Evolutionary conservation across 1,140 invertebrate species (phyloP).

Genomic region (Hesperophylax magnus): DNA sequence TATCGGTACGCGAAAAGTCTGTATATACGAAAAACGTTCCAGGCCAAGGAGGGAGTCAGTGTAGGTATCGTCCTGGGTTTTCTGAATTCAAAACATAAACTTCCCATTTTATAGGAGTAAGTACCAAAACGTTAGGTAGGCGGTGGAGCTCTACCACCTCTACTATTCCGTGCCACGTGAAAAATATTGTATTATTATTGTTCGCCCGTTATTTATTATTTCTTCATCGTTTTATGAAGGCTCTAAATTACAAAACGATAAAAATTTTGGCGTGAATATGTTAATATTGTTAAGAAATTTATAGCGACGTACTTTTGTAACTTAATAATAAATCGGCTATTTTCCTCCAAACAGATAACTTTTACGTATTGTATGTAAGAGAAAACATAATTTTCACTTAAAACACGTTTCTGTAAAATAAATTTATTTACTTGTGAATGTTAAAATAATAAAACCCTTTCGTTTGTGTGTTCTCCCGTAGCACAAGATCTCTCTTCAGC

Average conservation of each 20-base stretch:
- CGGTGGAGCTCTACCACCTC: constrained; percentile 24
- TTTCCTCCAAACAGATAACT: too few relatives aligned
- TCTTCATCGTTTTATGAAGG: background rate
- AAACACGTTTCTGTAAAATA: too few relatives aligned
- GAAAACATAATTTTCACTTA: too few relatives aligned
- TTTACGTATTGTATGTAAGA: too few relatives aligned
- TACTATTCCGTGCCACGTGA: constrained; percentile 1
- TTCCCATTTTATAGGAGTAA: constrained; percentile 57
- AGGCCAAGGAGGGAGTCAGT: constrained; percentile 18
- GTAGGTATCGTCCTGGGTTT: constrained; percentile 46
- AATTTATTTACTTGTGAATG: too few relatives aligned
- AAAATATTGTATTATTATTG: background rate
- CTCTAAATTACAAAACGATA: too few relatives aligned
- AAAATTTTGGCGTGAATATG: too few relatives aligned
- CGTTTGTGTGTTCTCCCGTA: background rate
- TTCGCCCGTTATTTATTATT: background rate
- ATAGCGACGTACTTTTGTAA: too few relatives aligned
- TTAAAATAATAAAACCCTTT: too few relatives aligned
- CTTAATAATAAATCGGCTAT: too few relatives aligned
- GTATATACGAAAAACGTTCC: constrained; percentile 30
- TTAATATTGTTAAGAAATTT: too few relatives aligned
- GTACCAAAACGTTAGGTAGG: constrained; percentile 46
- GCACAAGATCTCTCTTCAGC: background rate
- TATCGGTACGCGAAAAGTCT: constrained; percentile 21
- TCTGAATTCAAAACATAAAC: constrained; percentile 58